A percentile compares a stretch with the other conserved stretches of the same genome.
Conservation (phyloP, 2,113 vertebrate genomes). For the Cyprinus carpio region DNA sequence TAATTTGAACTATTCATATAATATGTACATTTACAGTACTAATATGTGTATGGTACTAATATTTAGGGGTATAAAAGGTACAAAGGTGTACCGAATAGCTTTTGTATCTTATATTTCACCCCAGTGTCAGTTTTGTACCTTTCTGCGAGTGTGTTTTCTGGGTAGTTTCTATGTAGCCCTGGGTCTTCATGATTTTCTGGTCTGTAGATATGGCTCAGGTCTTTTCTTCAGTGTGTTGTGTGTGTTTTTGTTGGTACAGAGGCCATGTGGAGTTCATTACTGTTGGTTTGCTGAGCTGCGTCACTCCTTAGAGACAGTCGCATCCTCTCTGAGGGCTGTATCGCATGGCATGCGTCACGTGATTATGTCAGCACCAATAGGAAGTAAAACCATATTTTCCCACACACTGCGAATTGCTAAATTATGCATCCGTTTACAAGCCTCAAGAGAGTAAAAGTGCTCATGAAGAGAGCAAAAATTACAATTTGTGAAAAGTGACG, state of each 20-base stretch:
- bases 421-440: neutral
- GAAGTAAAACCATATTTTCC: constrained; percentile 1
- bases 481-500: neutral
- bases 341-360: neutral
- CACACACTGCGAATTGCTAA: neutral
- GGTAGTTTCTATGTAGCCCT: neutral
- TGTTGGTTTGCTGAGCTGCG: neutral
- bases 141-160: neutral
- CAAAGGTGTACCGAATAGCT: too few species aligned
- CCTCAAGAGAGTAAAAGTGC: neutral
- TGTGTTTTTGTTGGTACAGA: neutral
- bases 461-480: neutral
- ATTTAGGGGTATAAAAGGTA: too few species aligned
- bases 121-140: too few species aligned
- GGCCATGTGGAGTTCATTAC: constrained; percentile 36
- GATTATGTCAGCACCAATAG: neutral
- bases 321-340: neutral
- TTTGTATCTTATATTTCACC: too few species aligned
- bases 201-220: neutral
- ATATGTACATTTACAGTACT: too few species aligned
- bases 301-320: neutral
- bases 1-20: too few species aligned
- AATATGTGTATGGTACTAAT: too few species aligned
- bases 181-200: neutral
- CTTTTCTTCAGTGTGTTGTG: neutral